Base-by-base conservation (phyloP, 2,113 vertebrate genomes). In the Tylochromis polylepis region DNA sequence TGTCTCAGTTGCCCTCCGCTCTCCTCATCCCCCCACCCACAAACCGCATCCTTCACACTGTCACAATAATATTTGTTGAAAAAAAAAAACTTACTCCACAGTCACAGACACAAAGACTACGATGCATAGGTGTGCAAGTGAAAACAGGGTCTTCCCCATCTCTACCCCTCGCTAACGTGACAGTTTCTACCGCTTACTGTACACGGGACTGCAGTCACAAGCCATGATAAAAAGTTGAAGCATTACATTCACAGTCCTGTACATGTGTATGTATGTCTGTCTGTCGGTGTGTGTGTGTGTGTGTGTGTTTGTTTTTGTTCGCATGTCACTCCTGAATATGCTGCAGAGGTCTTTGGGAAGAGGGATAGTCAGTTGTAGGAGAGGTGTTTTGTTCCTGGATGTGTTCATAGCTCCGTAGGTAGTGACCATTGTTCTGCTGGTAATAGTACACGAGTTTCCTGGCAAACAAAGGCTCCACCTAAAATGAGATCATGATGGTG, bases 381-480 rank as follows among this genome's bases (percentile, higher is more conserved):
- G 96, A 90, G 46, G 96, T 9, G 81, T 85, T 95, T 77, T 96
- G 97, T 82, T 97, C 97, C 49, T 97, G 95, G 49, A 97, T 83
- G 78, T 93, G 94, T 82, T 99, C 98, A 34, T 98, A 99, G 89
- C 97, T 96, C 82, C 97, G 96, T 83, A 97, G 94, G 91, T 98
- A 97, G 88, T 97, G 97, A 93, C 97, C 96, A 78, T 96, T 97
- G 95, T 97, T 98, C 93, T 98, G 98, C 49, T 99, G 97, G 86
- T 98, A 97, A 94, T 97, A 97, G 89, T 97, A 97, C 93, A 97
- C 95, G 18, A 99, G 96, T 81, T 99, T 98, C 92, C 96, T 97
- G 95, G 98, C 98, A 92, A 99, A 98, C 89, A 98, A 95, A 55
- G 98, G 99, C 93, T 99, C 98, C 92, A 99, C 97, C 99, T 99